These are phyloP conservation scores for Dissostichus mawsoni DNA, from an alignment of 2,113 vertebrate species.

Conservation along the genomic window DNA sequence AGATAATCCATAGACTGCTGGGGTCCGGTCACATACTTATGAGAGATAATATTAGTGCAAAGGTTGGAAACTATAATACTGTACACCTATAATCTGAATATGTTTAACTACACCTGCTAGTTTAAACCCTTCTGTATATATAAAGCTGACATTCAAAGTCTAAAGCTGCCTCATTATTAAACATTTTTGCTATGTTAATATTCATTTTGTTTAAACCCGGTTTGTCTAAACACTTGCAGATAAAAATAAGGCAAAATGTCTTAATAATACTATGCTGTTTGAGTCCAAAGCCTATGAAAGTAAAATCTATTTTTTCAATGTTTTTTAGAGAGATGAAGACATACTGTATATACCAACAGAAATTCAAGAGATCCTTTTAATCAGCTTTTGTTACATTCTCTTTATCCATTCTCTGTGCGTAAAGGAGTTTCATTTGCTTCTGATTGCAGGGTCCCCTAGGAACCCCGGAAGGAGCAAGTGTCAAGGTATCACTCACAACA, in stretches of 20 bases:
- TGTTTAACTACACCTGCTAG: neutral
- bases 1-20: conserved; percentile 43
- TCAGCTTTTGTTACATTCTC: conserved; percentile 12
- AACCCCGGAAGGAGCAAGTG: conserved; percentile 38
- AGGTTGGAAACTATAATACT: conserved; percentile 31
- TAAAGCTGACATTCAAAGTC: too few relatives aligned
- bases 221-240: too few relatives aligned
- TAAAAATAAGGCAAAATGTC: too few relatives aligned
- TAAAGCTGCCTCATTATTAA: too few relatives aligned
- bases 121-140: neutral
- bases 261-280: too few relatives aligned
- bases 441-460: conserved; percentile 52
- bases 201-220: too few relatives aligned
- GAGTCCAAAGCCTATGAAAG: too few relatives aligned
- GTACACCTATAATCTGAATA: neutral
- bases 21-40: conserved; percentile 25
- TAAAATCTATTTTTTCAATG: too few relatives aligned
- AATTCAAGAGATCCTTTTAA: too few relatives aligned
- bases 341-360: too few relatives aligned
- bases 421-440: conserved; percentile 20
- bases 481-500: conserved; percentile 61
- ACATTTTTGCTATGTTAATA: too few relatives aligned
- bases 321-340: too few relatives aligned
- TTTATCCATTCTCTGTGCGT: conserved; percentile 4
- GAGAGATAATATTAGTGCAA: conserved; percentile 21